Conservation (phyloP, 2,113 vertebrate species). For the Empidonax traillii region DNA sequence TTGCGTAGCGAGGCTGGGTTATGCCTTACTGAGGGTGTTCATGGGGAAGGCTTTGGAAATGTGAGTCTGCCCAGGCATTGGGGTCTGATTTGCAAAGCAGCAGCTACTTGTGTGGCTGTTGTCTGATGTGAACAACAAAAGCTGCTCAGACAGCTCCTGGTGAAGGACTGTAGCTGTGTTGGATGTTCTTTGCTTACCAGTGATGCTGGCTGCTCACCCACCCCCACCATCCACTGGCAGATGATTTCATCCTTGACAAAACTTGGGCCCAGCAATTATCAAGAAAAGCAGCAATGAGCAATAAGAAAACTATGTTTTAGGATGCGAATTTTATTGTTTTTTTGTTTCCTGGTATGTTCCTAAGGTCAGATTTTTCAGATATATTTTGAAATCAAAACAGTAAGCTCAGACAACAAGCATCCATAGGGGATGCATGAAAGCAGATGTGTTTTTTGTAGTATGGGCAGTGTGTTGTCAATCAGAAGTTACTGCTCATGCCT, state of each 20-base stretch:
- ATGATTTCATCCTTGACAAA: background rate
- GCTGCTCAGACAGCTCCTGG: background rate
- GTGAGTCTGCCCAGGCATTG: fast-evolving
- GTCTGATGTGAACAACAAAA: background rate
- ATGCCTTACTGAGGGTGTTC: background rate
- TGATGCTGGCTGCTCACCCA: background rate
- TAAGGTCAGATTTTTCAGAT: constrained; percentile 20
- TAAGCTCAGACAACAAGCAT: background rate
- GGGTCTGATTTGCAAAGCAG: background rate
- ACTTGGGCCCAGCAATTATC: background rate
- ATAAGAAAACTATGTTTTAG: constrained; percentile 7
- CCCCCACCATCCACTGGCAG: background rate
- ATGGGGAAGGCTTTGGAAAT: background rate
- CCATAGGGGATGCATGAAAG: background rate
- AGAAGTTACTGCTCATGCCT: background rate
- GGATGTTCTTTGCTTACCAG: background rate
- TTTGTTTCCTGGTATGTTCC: background rate
- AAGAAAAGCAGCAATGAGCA: background rate
- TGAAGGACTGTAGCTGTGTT: background rate
- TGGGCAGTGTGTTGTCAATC: background rate
- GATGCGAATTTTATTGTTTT: background rate
- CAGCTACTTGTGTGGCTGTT: background rate
- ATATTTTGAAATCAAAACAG: constrained; percentile 12
- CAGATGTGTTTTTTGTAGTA: background rate
- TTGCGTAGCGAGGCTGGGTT: background rate